These are phyloP conservation scores for Hydrozoanthus tunicans DNA, from an alignment of 64 coral and sea anemone genomes.

Conservation along the genomic window DNA sequence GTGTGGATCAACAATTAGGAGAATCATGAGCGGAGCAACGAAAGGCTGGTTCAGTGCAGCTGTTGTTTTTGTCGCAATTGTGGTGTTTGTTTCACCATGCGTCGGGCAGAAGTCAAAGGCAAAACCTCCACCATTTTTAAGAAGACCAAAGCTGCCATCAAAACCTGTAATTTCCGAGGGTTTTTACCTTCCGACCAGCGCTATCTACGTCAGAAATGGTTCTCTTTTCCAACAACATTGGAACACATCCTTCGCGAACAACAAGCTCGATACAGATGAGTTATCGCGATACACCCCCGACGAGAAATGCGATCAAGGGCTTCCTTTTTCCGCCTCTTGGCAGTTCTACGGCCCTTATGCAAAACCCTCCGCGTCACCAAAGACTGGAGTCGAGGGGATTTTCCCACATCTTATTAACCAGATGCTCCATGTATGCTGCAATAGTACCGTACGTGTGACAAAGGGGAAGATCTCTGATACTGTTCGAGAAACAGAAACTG, in stretches of 20 bases:
- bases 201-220: constrained; percentile 26
- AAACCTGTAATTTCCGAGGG: constrained; percentile 32
- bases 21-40: constrained; percentile 12
- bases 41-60: neutral
- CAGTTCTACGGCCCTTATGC: constrained; percentile 90
- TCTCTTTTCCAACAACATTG: constrained; percentile 35
- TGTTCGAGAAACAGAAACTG: constrained; percentile 62
- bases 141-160: neutral
- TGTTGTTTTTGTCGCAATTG: neutral
- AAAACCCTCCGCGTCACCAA: constrained; percentile 38
- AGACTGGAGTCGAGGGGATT: constrained; percentile 78
- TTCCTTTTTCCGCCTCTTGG: constrained; percentile 80
- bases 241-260: constrained; percentile 59
- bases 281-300: constrained; percentile 60
- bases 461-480: constrained; percentile 74
- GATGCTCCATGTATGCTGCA: constrained; percentile 85
- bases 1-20: neutral
- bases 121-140: constrained; percentile 12
- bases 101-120: constrained; percentile 1
- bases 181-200: constrained; percentile 43
- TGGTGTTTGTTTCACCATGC: neutral
- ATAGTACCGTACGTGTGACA: constrained; percentile 20
- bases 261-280: constrained; percentile 50
- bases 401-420: constrained; percentile 85
- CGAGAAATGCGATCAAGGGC: constrained; percentile 72